Percentiles rank a stretch among this genome's conserved stretches.
phyloP scores from a whole-genome alignment of 2,113 vertebrate genomes.

The Phaetusa simplex region DNA sequence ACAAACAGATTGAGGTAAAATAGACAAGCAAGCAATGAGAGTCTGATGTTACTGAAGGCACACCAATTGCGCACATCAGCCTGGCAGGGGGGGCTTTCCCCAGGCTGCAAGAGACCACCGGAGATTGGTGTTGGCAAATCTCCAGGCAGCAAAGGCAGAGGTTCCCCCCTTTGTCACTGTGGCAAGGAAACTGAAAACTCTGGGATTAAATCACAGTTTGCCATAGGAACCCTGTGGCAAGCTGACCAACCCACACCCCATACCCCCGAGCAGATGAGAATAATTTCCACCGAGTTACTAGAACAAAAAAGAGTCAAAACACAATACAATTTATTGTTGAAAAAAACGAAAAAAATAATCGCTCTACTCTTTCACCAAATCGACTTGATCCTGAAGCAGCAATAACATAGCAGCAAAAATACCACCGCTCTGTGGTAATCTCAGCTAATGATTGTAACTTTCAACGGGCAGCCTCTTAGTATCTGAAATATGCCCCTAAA shows the following conservation, averaged over 20 bases:
- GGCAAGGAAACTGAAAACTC: not conserved
- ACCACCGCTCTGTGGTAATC: not conserved
- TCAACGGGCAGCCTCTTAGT: not conserved
- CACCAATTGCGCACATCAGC: not conserved
- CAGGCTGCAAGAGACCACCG: not conserved
- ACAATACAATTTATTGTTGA: not conserved
- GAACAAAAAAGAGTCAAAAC: not conserved
- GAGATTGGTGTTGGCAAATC: not conserved
- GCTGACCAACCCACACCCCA: not conserved
- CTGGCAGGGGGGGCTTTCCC: rapidly evolving
- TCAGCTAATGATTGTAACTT: not conserved
- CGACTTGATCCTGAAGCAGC: not conserved
- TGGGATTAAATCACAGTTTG: not conserved
- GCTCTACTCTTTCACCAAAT: not conserved
- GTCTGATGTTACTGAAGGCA: not conserved
- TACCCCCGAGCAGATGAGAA: not conserved
- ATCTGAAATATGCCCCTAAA: not conserved
- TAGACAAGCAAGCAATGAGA: not conserved
- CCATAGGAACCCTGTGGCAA: not conserved
- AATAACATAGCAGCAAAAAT: not conserved
- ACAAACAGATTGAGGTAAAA: not conserved
- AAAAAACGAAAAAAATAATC: not conserved
- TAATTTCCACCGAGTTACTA: not conserved
- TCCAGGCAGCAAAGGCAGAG: not conserved
- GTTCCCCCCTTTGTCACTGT: not conserved